A percentile compares a stretch with the other conserved stretches of the same genome.
phyloP scores from a whole-genome alignment of 2,888 invertebrate species.

The Plemyria rubiginata region DNA sequence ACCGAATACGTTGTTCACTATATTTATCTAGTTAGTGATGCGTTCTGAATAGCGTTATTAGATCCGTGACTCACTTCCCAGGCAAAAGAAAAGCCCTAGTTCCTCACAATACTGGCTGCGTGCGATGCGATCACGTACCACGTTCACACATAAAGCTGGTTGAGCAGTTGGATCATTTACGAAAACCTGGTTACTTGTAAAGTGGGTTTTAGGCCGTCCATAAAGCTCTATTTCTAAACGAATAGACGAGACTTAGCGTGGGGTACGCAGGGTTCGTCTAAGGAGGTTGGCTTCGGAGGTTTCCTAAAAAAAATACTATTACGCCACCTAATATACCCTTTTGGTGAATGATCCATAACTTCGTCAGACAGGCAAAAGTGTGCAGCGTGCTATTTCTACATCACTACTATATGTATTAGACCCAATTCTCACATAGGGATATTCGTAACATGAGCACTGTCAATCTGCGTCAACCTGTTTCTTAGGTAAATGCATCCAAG shows the following conservation, averaged over 20 bases:
- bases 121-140: conserved; percentile 41
- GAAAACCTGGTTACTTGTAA: background rate
- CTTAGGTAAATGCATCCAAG: conserved; percentile 8
- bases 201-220: no score
- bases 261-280: no score
- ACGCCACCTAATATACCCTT: no score
- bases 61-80: conserved; percentile 67
- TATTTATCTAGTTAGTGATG: conserved; percentile 35
- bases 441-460: background rate
- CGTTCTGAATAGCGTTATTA: conserved; percentile 46
- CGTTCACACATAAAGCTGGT: conserved; percentile 15
- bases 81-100: conserved; percentile 72
- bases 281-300: no score
- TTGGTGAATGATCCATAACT: no score
- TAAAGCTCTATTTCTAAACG: no score
- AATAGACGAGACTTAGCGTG: no score
- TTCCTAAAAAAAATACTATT: no score
- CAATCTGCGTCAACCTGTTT: background rate
- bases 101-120: conserved; percentile 60
- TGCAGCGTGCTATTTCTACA: background rate
- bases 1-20: conserved; percentile 19
- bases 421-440: background rate
- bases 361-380: no score
- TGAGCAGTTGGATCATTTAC: background rate
- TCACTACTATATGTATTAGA: background rate